A percentile compares a stretch with the other conserved stretches of the same genome.
phyloP scores from a whole-genome alignment of 1,140 invertebrate species.

The Zaprionus ghesquierei region DNA sequence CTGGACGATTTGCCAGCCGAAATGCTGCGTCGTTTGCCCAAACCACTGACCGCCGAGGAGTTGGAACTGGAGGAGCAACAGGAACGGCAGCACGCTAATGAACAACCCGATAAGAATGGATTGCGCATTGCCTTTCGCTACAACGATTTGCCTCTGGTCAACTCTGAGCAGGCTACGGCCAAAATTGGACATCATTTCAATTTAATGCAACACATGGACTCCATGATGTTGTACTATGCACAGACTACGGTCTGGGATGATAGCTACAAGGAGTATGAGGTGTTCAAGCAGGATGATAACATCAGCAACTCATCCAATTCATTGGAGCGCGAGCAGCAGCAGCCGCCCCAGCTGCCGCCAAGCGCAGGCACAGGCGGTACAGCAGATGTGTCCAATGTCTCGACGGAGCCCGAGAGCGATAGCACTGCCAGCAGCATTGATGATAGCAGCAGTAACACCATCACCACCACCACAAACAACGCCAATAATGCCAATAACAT shows the following conservation, averaged over 20 bases:
- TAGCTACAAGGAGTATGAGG: constrained; percentile 44
- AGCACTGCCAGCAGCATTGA: neutral
- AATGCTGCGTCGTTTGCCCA: constrained; percentile 84
- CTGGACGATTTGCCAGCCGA: constrained; percentile 87
- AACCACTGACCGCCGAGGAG: constrained; percentile 75
- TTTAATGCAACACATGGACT: constrained; percentile 88
- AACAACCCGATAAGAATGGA: constrained; percentile 82
- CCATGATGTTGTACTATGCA: constrained; percentile 84
- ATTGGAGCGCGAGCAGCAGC: constrained; percentile 34
- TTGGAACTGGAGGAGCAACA: constrained; percentile 46
- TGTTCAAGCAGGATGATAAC: constrained; percentile 51
- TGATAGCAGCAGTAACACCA: constrained; percentile 16
- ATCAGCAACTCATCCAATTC: constrained; percentile 38
- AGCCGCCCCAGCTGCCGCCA: neutral
- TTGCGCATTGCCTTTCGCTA: constrained; percentile 95
- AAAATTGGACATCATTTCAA: constrained; percentile 89
- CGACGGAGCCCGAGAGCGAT: neutral
- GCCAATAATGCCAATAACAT: constrained; percentile 12
- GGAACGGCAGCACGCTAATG: constrained; percentile 49
- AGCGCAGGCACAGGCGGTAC: neutral
- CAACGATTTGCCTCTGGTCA: constrained; percentile 87
- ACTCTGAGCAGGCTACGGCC: constrained; percentile 83
- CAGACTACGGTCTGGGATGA: constrained; percentile 83
- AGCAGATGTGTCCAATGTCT: neutral
- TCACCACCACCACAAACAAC: neutral